These are phyloP conservation scores for Pterostichus niger DNA, from an alignment of 2,888 invertebrate genomes.

Conservation along the genomic window DNA sequence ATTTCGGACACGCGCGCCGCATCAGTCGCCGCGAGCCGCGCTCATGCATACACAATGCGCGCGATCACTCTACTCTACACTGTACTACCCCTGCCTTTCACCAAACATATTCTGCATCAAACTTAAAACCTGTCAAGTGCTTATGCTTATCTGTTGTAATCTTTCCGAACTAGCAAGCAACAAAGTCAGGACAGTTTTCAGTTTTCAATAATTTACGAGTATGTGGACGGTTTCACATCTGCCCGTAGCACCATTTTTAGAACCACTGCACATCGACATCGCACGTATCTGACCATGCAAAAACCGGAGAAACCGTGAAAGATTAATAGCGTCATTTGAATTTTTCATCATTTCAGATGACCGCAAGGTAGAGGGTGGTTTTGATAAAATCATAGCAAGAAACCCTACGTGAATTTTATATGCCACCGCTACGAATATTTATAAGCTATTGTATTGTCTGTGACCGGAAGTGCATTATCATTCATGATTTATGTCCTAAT, in stretches of 20 bases:
- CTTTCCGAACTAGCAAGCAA: no score
- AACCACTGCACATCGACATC: slow-evolving; percentile 30
- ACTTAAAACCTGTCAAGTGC: no score
- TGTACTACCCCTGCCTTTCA: background rate
- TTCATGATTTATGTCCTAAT: no score
- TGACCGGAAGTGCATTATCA: no score
- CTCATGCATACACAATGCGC: slow-evolving; percentile 72
- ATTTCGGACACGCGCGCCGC: slow-evolving; percentile 72
- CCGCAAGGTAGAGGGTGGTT: slow-evolving; percentile 64
- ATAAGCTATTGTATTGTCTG: slow-evolving; percentile 22
- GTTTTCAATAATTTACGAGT: no score
- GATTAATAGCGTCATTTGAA: slow-evolving; percentile 76
- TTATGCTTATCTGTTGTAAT: no score
- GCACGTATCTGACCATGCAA: slow-evolving; percentile 75
- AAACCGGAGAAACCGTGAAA: slow-evolving; percentile 74
- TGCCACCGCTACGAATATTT: slow-evolving; percentile 44
- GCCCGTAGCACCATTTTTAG: background rate
- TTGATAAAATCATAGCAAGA: slow-evolving; percentile 61
- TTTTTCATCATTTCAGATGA: slow-evolving; percentile 73
- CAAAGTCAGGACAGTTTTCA: no score
- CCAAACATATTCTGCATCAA: no score
- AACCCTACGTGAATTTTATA: slow-evolving; percentile 53
- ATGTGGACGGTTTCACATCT: no score
- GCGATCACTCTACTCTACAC: slow-evolving; percentile 70
- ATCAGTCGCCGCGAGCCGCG: slow-evolving; percentile 71